phyloP scores from a whole-genome alignment of 2,888 invertebrate species.

The Ryuthela nishihirai region DNA sequence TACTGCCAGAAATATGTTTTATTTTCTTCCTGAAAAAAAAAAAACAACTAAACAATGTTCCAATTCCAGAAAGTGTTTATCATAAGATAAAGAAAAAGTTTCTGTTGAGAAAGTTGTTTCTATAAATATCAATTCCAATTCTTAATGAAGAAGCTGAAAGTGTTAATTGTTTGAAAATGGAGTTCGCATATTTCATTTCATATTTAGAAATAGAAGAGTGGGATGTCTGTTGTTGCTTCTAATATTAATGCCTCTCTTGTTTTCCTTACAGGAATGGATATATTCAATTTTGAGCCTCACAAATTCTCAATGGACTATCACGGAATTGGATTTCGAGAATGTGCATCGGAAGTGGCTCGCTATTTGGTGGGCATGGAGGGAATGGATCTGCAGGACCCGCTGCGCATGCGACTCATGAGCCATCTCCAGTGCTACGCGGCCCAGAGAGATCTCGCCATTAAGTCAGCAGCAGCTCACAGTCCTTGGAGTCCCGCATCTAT shows the following conservation, averaged over 20 bases:
- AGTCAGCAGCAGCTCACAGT: constrained; percentile 53
- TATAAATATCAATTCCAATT: too few relatives aligned
- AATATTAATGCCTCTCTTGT: not conserved
- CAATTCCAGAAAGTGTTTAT: too few relatives aligned
- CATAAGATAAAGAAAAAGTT: too few relatives aligned
- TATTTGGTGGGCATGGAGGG: constrained; percentile 94
- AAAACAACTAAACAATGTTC: too few relatives aligned
- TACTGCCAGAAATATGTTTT: too few relatives aligned
- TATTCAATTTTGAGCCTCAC: constrained; percentile 77
- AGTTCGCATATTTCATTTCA: too few relatives aligned
- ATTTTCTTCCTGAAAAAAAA: too few relatives aligned
- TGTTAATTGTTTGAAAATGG: too few relatives aligned
- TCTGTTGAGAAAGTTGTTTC: too few relatives aligned
- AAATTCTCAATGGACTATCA: constrained; percentile 96
- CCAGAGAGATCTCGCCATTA: constrained; percentile 77
- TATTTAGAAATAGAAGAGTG: too few relatives aligned
- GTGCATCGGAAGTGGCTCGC: constrained; percentile 89
- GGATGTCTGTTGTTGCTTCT: too few relatives aligned
- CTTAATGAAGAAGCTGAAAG: too few relatives aligned
- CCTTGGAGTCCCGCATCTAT: constrained; percentile 37
- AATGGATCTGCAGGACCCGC: constrained; percentile 89
- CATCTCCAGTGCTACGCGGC: constrained; percentile 93
- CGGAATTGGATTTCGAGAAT: constrained; percentile 92
- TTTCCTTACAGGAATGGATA: constrained; percentile 68
- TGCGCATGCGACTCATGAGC: constrained; percentile 82